Evolutionary conservation across 2,113 vertebrate species (phyloP).

Genomic region (Phoxinus phoxinus): DNA sequence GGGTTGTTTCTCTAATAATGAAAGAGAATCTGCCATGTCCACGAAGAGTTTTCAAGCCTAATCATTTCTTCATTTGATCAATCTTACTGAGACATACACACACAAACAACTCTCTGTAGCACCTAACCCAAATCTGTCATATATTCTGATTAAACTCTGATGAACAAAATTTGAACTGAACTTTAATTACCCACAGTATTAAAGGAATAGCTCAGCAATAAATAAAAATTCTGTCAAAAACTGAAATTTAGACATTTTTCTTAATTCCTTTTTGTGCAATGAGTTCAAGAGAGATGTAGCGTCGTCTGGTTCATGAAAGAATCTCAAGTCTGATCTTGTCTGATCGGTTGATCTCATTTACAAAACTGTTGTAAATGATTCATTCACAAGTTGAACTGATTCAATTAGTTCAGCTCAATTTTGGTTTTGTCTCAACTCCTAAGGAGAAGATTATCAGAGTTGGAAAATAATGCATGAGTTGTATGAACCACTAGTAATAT

Average conservation of each 20-base stretch:
- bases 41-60: conserved; percentile 16
- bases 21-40: conserved; percentile 51
- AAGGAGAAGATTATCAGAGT: neutral
- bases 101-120: conserved; percentile 34
- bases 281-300: neutral
- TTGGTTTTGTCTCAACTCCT: neutral
- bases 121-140: conserved; percentile 62
- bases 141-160: conserved; percentile 53
- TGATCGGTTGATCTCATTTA: neutral
- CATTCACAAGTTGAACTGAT: neutral
- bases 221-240: neutral
- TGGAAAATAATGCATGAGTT: neutral
- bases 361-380: neutral
- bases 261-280: neutral
- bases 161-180: conserved; percentile 32
- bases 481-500: neutral
- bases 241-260: neutral
- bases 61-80: conserved; percentile 44
- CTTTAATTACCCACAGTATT: neutral
- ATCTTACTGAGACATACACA: conserved; percentile 20
- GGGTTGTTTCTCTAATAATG: conserved; percentile 59
- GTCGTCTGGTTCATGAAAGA: neutral
- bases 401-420: neutral
- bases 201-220: neutral
- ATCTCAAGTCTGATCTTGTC: neutral